Conservation (phyloP, 2,113 vertebrate genomes). For the Paratilapia polleni region DNA sequence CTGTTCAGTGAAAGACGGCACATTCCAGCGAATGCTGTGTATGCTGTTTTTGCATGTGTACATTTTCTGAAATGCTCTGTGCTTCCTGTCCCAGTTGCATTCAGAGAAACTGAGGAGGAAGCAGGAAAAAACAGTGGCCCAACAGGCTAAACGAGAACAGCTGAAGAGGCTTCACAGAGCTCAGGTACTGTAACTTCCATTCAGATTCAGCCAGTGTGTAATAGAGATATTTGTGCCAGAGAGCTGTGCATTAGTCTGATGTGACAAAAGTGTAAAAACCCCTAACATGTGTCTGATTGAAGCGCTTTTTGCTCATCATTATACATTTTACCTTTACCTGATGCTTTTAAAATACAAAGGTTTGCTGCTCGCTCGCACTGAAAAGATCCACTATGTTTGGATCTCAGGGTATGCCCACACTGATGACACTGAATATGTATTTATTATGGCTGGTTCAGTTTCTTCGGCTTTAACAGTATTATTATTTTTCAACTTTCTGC, state of each 20-base stretch:
- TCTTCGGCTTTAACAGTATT: not conserved
- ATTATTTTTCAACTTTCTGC: not conserved
- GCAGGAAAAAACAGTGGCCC: slow-evolving; percentile 83
- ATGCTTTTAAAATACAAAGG: not conserved
- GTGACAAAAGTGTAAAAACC: not conserved
- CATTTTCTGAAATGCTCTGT: not conserved
- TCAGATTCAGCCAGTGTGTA: fast-evolving
- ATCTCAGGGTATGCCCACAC: not conserved
- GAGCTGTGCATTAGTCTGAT: not conserved
- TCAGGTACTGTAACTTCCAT: slow-evolving; percentile 82
- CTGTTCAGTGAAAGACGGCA: fast-evolving
- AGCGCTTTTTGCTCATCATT: not conserved
- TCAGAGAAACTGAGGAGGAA: slow-evolving; percentile 78
- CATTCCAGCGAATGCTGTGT: not conserved
- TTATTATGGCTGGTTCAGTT: not conserved
- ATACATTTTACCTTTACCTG: not conserved
- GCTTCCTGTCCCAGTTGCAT: slow-evolving; percentile 64
- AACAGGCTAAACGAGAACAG: slow-evolving; percentile 87
- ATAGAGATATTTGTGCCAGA: not conserved
- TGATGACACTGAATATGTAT: not conserved
- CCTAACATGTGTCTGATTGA: not conserved
- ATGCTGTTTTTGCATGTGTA: not conserved
- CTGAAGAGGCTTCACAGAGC: slow-evolving; percentile 93
- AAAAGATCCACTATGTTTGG: not conserved
- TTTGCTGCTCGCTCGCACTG: not conserved